phyloP scores from a whole-genome alignment of 2,888 invertebrate genomes.

The Carterocephalus palaemon region DNA sequence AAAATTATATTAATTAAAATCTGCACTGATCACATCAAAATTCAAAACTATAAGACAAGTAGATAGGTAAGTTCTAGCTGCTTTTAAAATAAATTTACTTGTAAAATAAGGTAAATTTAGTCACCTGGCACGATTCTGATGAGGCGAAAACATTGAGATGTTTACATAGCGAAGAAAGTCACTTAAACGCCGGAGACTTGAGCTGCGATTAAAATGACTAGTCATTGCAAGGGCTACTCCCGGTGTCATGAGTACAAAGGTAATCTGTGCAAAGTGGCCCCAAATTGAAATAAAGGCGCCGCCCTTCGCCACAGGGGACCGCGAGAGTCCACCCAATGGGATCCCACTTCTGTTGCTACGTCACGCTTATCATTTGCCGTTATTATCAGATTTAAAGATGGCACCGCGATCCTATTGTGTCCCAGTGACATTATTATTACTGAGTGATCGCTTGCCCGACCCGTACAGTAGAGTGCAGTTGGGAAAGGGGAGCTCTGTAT shows the following conservation, averaged over 20 bases:
- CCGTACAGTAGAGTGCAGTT: conserved; percentile 1
- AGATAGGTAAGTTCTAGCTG: no score
- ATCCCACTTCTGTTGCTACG: conserved; percentile 37
- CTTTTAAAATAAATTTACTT: background rate
- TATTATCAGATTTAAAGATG: conserved; percentile 59
- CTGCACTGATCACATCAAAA: no score
- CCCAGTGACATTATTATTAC: conserved; percentile 33
- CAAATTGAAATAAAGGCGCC: conserved; percentile 56
- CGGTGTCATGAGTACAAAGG: conserved; percentile 71
- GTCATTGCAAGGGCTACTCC: conserved; percentile 69
- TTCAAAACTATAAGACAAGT: no score
- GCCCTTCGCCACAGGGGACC: conserved; percentile 44
- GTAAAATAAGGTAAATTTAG: background rate
- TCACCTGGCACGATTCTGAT: no score
- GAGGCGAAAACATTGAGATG: background rate
- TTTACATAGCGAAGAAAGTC: no score
- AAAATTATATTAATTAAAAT: no score
- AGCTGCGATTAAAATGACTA: conserved; percentile 62
- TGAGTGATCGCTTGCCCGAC: conserved; percentile 8
- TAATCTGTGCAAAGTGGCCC: conserved; percentile 74
- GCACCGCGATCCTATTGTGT: conserved; percentile 46
- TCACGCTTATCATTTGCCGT: conserved; percentile 51
- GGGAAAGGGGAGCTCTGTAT: conserved; percentile 1
- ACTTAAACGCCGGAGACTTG: no score
- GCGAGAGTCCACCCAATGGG: conserved; percentile 48